phyloP scores from a whole-genome alignment of 2,888 invertebrate species.

The Stenichneumon culpator region DNA sequence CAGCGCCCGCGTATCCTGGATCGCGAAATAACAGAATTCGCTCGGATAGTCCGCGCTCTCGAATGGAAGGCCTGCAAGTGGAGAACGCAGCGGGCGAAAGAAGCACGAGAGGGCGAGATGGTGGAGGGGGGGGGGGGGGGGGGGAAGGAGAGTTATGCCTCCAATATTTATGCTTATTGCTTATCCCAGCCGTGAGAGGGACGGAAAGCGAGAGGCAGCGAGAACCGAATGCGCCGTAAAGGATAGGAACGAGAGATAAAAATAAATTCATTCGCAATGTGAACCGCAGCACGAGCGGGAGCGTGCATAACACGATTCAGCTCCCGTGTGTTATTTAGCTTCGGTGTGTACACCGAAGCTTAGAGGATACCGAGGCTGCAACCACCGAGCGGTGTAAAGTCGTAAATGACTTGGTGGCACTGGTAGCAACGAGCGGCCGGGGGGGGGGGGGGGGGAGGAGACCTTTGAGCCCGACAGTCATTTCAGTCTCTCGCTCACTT shows the following conservation, averaged over 20 bases:
- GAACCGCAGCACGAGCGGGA: conserved; percentile 53
- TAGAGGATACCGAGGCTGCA: not conserved
- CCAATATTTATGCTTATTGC: conserved; percentile 66
- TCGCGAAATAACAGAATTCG: not conserved
- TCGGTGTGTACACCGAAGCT: conserved; percentile 26
- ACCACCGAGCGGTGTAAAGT: conserved; percentile 53
- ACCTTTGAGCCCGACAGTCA: conserved; percentile 13
- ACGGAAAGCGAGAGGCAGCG: not conserved
- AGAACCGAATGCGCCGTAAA: not conserved
- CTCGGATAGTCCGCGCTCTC: not conserved
- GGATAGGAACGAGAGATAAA: conserved; percentile 21
- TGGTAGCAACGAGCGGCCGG: conserved; percentile 3
- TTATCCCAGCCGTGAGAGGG: conserved; percentile 40
- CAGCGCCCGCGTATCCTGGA: not conserved
- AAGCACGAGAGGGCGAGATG: conserved; percentile 15
- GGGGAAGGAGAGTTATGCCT: conserved; percentile 55
- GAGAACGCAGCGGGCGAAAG: conserved; percentile 32
- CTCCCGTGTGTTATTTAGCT: conserved; percentile 64
- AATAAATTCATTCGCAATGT: conserved; percentile 61
- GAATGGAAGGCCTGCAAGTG: conserved; percentile 5
- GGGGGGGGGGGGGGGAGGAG: not conserved
- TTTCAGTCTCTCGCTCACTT: conserved; percentile 10
- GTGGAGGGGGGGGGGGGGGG: not conserved
- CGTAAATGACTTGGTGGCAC: conserved; percentile 57
- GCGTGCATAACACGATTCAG: conserved; percentile 64